Evolutionary conservation across 2,113 vertebrate species (phyloP).

Genomic region (Phoenicopterus ruber): DNA sequence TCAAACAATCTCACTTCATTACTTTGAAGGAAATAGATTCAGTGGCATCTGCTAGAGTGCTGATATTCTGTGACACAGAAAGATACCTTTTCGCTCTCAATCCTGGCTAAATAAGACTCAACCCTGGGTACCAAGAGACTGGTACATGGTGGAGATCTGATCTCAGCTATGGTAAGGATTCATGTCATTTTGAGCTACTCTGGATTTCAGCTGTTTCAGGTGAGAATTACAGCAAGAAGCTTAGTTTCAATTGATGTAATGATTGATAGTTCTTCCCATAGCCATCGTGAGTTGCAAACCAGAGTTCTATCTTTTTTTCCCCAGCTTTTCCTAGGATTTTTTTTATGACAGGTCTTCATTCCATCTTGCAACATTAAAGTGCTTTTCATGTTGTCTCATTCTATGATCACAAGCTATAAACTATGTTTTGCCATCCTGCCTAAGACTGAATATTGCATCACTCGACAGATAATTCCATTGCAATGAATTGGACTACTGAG

Average conservation of each 20-base stretch:
- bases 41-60: slow-evolving; percentile 33
- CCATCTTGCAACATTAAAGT: neutral
- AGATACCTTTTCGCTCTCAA: neutral
- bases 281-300: neutral
- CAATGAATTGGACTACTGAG: neutral
- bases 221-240: neutral
- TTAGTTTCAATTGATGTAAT: neutral
- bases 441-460: neutral
- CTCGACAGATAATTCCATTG: neutral
- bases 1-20: slow-evolving; percentile 65
- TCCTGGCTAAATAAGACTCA: neutral
- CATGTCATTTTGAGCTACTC: neutral
- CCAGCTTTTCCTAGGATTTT: neutral
- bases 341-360: neutral
- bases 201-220: neutral
- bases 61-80: neutral
- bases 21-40: slow-evolving; percentile 44
- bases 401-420: neutral
- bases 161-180: neutral
- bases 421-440: neutral
- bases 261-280: neutral
- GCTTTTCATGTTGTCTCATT: neutral
- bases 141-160: neutral
- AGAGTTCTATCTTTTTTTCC: neutral
- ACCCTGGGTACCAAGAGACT: neutral